A percentile compares a stretch with the other conserved stretches of the same genome.
Conservation (phyloP, 2,113 vertebrate genomes). For the Campylomormyrus tamandua region DNA sequence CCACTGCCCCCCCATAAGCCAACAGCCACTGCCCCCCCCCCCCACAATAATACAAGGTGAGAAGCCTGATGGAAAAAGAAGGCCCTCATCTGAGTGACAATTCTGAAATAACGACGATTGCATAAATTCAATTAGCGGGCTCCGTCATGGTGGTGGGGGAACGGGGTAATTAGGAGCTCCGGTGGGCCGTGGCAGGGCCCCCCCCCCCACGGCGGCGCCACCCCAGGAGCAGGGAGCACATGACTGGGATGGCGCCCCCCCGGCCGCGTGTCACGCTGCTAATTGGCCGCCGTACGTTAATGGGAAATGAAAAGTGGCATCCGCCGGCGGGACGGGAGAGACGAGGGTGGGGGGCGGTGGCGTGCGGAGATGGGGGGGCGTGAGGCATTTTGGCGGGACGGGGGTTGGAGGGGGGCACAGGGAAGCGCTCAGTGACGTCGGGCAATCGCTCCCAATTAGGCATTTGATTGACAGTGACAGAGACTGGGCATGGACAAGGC, state of each 20-base stretch:
- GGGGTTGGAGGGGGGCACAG: not conserved
- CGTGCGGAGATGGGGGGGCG: not conserved
- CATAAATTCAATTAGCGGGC: slow-evolving; percentile 85
- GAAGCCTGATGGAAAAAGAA: slow-evolving; percentile 38
- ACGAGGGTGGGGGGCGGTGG: not conserved
- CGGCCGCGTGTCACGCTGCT: slow-evolving; percentile 70
- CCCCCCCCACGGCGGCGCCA: slow-evolving; percentile 1
- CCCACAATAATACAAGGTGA: slow-evolving; percentile 5
- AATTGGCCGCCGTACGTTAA: slow-evolving; percentile 71
- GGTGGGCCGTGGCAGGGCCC: slow-evolving; percentile 19
- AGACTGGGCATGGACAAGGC: slow-evolving; percentile 65
- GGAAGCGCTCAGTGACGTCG: not conserved
- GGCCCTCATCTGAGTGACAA: slow-evolving; percentile 63
- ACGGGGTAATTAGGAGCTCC: slow-evolving; percentile 34
- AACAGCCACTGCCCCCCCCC: slow-evolving; percentile 42
- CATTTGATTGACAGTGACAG: slow-evolving; percentile 71
- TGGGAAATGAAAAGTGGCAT: slow-evolving; percentile 52
- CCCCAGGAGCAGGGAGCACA: slow-evolving; percentile 74
- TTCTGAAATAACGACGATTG: slow-evolving; percentile 80
- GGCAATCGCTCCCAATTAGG: slow-evolving; percentile 68
- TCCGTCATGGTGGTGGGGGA: slow-evolving; percentile 75
- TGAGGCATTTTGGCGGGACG: not conserved
- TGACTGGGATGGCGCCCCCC: slow-evolving; percentile 72
- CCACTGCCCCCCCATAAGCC: slow-evolving; percentile 39
- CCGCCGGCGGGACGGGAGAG: slow-evolving; percentile 21